Conservation (phyloP, 2,888 invertebrate species). For the Deroplatys truncata region DNA sequence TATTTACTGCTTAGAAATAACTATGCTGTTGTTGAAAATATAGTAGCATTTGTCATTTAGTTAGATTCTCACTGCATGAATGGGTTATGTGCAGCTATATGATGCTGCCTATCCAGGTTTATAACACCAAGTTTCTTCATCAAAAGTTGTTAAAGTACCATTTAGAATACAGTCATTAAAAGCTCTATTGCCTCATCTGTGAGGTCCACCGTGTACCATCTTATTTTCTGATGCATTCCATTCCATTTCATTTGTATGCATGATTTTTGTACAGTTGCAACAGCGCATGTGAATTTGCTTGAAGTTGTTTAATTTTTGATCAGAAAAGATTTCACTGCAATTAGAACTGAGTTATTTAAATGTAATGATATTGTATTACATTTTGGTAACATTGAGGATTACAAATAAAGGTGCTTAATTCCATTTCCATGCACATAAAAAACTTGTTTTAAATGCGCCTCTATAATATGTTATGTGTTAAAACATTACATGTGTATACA, state of each 20-base stretch:
- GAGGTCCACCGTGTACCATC: background rate
- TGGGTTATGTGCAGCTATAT: too few relatives aligned
- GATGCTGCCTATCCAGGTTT: too few relatives aligned
- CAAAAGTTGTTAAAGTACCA: too few relatives aligned
- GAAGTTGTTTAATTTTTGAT: background rate
- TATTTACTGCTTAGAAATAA: too few relatives aligned
- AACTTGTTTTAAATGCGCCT: background rate
- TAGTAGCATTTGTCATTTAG: too few relatives aligned
- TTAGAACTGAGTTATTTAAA: background rate
- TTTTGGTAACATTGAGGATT: background rate
- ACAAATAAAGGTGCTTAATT: background rate
- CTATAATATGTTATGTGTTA: background rate
- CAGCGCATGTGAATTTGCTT: background rate
- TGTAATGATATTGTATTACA: background rate
- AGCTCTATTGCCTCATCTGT: background rate
- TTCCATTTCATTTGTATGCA: background rate
- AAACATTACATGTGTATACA: background rate
- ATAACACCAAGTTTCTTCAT: too few relatives aligned
- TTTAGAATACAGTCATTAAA: background rate
- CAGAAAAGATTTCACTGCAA: background rate
- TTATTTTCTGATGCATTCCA: background rate
- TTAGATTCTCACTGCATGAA: too few relatives aligned
- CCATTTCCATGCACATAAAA: background rate
- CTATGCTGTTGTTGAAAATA: too few relatives aligned
- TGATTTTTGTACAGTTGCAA: background rate